These are phyloP conservation scores for Ptychochromis oligacanthus DNA, from an alignment of 2,113 vertebrate genomes.

Conservation along the genomic window DNA sequence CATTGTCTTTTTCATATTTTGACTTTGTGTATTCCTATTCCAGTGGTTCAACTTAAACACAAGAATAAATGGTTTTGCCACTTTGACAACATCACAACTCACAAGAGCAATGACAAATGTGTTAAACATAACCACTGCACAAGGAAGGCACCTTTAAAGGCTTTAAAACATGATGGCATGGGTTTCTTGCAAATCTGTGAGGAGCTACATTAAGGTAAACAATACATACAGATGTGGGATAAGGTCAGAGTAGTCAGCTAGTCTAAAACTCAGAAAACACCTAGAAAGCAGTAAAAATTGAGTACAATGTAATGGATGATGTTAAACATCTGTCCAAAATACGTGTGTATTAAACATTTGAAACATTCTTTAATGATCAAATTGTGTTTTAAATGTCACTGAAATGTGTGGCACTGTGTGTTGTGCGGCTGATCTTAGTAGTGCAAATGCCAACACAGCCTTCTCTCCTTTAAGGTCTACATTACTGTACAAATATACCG, in stretches of 20 bases:
- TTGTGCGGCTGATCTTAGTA: not conserved
- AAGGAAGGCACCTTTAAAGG: not conserved
- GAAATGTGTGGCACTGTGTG: not conserved
- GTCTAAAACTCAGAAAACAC: not conserved
- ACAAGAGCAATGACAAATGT: not conserved
- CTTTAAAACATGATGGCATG: not conserved
- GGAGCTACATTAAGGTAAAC: not conserved
- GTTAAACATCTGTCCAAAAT: not conserved
- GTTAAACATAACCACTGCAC: not conserved
- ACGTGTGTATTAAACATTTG: not conserved
- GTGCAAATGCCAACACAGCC: not conserved
- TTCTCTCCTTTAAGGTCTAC: not conserved
- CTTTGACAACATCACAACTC: not conserved
- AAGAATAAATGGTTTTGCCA: not conserved
- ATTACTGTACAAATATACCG: too few species aligned
- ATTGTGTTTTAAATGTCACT: not conserved
- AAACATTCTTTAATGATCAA: not conserved
- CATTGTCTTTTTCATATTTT: not conserved
- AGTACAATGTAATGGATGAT: not conserved
- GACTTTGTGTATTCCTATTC: not conserved
- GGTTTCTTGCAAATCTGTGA: not conserved
- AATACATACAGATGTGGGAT: not conserved
- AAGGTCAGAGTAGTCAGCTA: not conserved
- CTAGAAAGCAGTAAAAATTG: not conserved
- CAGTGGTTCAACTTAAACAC: not conserved